Evolutionary conservation across 1,140 invertebrate species (phyloP).

Genomic region (Odontomachus brunneus): DNA sequence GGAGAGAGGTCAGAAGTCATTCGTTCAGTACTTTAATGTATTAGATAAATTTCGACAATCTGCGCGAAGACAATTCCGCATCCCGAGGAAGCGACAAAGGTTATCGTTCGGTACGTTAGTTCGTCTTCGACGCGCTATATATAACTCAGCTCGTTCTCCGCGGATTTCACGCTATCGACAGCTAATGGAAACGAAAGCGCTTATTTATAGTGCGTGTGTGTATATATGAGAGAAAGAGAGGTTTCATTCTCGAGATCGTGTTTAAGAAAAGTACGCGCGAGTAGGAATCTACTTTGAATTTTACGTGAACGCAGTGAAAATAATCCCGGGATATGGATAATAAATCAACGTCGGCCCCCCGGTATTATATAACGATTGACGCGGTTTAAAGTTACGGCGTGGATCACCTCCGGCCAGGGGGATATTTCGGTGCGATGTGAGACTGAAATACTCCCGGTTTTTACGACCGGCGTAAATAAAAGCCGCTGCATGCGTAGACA

Average conservation of each 20-base stretch:
- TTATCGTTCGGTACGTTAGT: constrained; percentile 26
- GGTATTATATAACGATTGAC: too few species aligned
- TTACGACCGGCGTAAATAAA: constrained; percentile 5
- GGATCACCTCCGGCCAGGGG: constrained; percentile 27
- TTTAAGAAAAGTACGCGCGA: too few species aligned
- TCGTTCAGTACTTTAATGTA: too few species aligned
- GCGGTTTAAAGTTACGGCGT: too few species aligned
- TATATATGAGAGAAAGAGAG: constrained; percentile 2
- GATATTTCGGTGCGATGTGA: neutral
- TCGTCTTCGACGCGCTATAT: constrained; percentile 39
- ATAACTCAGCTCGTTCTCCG: constrained; percentile 30
- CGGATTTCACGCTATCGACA: constrained; percentile 32
- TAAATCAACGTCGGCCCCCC: too few species aligned
- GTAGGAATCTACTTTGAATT: too few species aligned
- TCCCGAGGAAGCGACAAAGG: constrained; percentile 48
- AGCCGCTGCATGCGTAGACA: constrained; percentile 11
- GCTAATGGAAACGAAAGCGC: constrained; percentile 35
- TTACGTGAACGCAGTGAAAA: too few species aligned
- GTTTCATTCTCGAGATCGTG: too few species aligned
- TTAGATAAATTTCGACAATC: neutral
- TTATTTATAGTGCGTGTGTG: constrained; percentile 42
- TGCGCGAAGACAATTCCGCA: too few species aligned
- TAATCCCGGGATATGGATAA: too few species aligned
- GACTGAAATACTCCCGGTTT: constrained; percentile 17
- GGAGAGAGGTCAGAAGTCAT: too few species aligned